Conservation (phyloP, 2,797 vertebrate species). For the Crax fasciolata region DNA sequence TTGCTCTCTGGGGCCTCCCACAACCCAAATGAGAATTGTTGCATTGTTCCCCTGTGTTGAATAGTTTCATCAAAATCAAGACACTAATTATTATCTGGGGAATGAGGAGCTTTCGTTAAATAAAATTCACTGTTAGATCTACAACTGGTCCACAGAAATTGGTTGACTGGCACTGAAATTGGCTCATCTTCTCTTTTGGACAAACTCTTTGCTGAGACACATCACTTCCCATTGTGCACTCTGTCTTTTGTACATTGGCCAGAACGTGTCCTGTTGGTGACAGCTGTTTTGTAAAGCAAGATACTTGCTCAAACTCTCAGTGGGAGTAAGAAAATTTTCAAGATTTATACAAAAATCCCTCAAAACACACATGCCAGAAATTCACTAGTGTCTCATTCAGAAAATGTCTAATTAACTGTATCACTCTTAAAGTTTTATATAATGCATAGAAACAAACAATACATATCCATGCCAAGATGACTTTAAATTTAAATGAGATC, state of each 20-base stretch:
- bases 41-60: background rate
- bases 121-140: conserved; percentile 65
- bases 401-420: conserved; percentile 84
- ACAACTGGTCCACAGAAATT: conserved; percentile 68
- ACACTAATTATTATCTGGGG: conserved; percentile 36
- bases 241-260: background rate
- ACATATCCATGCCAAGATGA: conserved; percentile 98
- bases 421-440: conserved; percentile 82
- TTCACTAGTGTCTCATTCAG: conserved; percentile 81
- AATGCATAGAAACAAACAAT: conserved; percentile 87
- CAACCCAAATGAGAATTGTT: background rate
- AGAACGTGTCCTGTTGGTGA: conserved; percentile 40
- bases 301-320: conserved; percentile 75
- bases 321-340: conserved; percentile 80
- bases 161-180: conserved; percentile 45
- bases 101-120: conserved; percentile 21
- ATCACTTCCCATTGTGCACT: background rate
- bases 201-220: conserved; percentile 59
- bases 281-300: conserved; percentile 72
- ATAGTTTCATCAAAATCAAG: background rate
- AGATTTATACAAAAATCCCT: conserved; percentile 78
- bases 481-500: conserved; percentile 89
- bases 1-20: background rate
- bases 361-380: conserved; percentile 81
- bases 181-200: conserved; percentile 48